Evolutionary conservation across 2,888 invertebrate species (phyloP), one percentile per base, ranked within the genome.

Genomic region (Ormyrus labotus): DNA sequence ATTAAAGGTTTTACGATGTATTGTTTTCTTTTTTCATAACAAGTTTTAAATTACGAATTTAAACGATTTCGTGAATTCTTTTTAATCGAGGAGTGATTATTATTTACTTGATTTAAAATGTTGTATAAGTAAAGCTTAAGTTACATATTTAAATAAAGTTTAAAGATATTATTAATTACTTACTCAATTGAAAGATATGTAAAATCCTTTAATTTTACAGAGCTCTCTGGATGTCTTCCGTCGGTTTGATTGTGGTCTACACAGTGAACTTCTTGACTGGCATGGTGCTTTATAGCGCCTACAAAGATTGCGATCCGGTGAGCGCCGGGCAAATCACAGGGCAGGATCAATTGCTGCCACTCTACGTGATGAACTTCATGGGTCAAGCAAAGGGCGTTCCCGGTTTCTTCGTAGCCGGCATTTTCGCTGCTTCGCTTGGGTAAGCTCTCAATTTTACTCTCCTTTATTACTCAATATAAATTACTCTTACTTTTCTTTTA

Each of bases 351-450:
- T 92, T 98, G 60, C 93, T 98, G 82, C 98, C 98, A 0, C 93
- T 96, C 57, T 98, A 97, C 89, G 97, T 98, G 48, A 96, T 98
- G 92, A 94, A 95, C 81, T 94, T 95, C 81, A 93, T 98, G 88
- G 96, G 96, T 0, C 89, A 93, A 68, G 92, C 95, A 57, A 94
- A 93, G 53, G 97, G 98, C 0, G 92, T 98, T 1, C 96, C 98
- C 0, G 98, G 98, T 3, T 94, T 98, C 86, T 98, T 99, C 90
- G 98, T 98, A 0, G 97, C 98, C 5, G 98, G 98, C 34, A 96
- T 99, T 81, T 99, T 98, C 90, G 97, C 98, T 60, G 98, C 98
- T 1, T 98, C 98, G 87, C 93, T 98, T 84, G 98, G 98, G 97
- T 98, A 92, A 88, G 91, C 88, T 74, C 50, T 67, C 61, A 53